phyloP scores from a whole-genome alignment of 2,113 vertebrate species.

The Hemibagrus wyckioides region DNA sequence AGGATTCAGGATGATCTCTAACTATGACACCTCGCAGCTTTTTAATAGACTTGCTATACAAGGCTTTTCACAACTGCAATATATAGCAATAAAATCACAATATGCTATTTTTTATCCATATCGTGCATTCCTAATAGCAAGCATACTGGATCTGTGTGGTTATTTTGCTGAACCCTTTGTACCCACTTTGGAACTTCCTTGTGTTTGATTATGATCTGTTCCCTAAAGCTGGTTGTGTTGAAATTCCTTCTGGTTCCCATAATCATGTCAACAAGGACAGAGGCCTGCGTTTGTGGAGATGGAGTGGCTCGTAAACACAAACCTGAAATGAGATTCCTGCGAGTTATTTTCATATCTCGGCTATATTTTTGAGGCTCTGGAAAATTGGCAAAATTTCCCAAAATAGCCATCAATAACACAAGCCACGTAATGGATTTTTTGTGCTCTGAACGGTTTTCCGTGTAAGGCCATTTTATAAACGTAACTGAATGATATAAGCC shows the following conservation, averaged over 20 bases:
- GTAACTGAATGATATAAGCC: neutral
- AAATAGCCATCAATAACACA: neutral
- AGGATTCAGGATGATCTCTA: neutral
- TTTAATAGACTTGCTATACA: neutral
- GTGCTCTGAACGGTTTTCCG: neutral
- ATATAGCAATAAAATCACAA: neutral
- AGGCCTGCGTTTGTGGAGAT: neutral
- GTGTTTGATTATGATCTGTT: neutral
- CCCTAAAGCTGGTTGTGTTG: neutral
- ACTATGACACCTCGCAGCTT: neutral
- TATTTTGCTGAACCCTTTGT: neutral
- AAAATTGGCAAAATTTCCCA: conserved; percentile 17
- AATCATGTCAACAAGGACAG: neutral
- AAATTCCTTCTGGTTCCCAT: neutral
- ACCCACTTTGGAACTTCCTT: no score
- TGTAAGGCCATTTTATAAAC: neutral
- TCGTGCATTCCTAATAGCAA: neutral
- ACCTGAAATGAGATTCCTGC: conserved; percentile 1
- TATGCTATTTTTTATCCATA: neutral
- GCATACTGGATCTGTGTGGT: neutral
- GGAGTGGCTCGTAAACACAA: neutral
- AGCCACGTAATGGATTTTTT: neutral
- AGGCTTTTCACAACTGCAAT: neutral
- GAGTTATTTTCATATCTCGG: neutral
- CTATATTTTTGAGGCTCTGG: neutral